A percentile compares a stretch with the other conserved stretches of the same genome.
Evolutionary conservation across 2,888 invertebrate genomes (phyloP).

Genomic region (Didymodactylos carnosus): DNA sequence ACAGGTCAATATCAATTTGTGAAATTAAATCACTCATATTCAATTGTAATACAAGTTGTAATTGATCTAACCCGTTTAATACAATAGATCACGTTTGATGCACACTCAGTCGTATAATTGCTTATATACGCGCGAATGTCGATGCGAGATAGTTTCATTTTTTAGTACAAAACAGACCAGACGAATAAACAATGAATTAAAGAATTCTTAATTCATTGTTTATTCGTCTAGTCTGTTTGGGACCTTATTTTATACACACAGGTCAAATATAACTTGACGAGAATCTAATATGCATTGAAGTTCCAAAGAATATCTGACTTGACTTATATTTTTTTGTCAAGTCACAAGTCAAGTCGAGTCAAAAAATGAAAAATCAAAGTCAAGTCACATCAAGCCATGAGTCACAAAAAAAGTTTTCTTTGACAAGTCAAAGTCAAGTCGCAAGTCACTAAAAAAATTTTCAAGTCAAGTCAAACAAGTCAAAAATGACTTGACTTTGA

Average conservation of each 20-base stretch:
- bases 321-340: neutral
- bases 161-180: neutral
- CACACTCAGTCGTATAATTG: neutral
- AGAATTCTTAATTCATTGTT: neutral
- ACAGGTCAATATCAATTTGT: neutral
- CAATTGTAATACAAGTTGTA: neutral
- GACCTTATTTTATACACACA: neutral
- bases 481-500: too few species aligned
- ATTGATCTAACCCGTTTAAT: neutral
- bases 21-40: neutral
- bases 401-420: too few species aligned
- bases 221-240: neutral
- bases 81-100: neutral
- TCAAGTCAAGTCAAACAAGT: neutral
- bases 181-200: neutral
- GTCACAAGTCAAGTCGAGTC: neutral
- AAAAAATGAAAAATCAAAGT: neutral
- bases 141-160: neutral
- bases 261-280: neutral
- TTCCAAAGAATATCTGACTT: neutral
- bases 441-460: too few species aligned
- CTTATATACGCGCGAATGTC: neutral
- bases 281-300: neutral
- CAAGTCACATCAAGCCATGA: neutral
- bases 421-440: too few species aligned